These are phyloP conservation scores for Suricata suricatta DNA, from an alignment of 2,113 vertebrate species.

Conservation along the genomic window DNA sequence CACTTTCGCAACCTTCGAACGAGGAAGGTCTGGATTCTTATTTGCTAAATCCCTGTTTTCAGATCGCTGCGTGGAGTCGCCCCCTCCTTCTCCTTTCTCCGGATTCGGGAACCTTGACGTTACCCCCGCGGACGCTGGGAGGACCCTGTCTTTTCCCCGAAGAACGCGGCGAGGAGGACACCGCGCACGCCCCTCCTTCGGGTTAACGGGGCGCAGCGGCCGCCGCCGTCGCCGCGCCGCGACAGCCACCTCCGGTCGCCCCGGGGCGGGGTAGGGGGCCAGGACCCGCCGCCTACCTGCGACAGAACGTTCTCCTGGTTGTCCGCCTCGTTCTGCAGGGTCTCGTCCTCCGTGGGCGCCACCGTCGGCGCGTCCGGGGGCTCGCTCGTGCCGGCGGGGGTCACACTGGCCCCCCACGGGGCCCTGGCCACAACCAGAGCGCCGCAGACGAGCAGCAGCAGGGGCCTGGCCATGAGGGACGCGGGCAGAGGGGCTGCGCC, in stretches of 20 bases:
- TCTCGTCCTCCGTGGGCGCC: conserved; percentile 61
- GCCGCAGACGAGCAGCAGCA: conserved; percentile 54
- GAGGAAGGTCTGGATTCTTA: not conserved
- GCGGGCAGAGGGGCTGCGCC: not conserved
- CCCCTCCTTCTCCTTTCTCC: not conserved
- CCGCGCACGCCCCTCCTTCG: not conserved
- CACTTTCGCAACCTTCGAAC: not conserved
- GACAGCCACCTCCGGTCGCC: not conserved
- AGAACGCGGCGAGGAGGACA: not conserved
- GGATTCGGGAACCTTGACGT: not conserved
- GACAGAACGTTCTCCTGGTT: conserved; percentile 90
- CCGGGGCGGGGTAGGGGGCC: not conserved
- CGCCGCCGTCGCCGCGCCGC: not conserved
- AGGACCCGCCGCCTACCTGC: conserved; percentile 85
- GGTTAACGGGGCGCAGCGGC: not conserved
- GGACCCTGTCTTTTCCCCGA: not conserved
- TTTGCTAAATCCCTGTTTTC: not conserved
- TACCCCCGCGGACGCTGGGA: not conserved
- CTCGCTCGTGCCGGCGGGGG: not conserved
- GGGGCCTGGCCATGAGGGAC: conserved; percentile 69
- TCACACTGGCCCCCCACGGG: not conserved
- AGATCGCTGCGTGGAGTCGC: not conserved
- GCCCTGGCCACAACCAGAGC: conserved; percentile 35
- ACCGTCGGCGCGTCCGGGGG: not conserved
- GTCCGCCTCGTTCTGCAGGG: conserved; percentile 86